Evolutionary conservation across 2,888 invertebrate species (phyloP).

Genomic region (Graphium colonna): DNA sequence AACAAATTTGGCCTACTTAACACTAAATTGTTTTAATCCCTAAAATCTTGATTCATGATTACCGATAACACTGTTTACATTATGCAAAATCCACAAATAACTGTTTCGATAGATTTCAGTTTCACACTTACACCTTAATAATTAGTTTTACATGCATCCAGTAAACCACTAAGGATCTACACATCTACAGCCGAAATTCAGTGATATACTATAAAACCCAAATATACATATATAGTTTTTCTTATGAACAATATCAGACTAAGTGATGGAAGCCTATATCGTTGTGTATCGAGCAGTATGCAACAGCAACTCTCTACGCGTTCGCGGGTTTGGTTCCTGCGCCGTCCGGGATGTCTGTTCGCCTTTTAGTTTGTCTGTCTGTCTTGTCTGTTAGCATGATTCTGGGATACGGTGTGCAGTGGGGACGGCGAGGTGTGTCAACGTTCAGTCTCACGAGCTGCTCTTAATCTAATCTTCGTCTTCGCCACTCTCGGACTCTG

Average conservation of each 20-base stretch:
- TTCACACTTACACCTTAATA: conserved; percentile 19
- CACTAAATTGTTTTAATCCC: too few species aligned
- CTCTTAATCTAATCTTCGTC: conserved; percentile 76
- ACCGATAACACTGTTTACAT: too few species aligned
- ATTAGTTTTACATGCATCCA: conserved; percentile 5
- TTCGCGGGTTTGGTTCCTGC: conserved; percentile 14
- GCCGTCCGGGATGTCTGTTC: conserved; percentile 25
- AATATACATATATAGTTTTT: conserved; percentile 19
- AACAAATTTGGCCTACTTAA: neutral
- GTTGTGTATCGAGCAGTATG: neutral
- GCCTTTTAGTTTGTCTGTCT: too few species aligned
- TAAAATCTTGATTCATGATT: too few species aligned
- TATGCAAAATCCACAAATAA: neutral
- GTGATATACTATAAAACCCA: conserved; percentile 2
- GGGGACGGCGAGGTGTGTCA: conserved; percentile 33
- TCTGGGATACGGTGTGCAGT: conserved; percentile 34
- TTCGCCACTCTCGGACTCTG: conserved; percentile 78
- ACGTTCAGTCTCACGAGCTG: conserved; percentile 74
- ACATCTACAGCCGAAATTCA: conserved; percentile 5
- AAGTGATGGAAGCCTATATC: neutral
- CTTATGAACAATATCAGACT: neutral
- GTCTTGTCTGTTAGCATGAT: conserved; percentile 16
- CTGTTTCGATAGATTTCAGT: neutral
- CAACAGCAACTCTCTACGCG: conserved; percentile 14
- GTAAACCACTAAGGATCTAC: neutral